Evolutionary conservation across 2,797 vertebrate species (phyloP).

Genomic region (Microctenopoma stevenorrisi): DNA sequence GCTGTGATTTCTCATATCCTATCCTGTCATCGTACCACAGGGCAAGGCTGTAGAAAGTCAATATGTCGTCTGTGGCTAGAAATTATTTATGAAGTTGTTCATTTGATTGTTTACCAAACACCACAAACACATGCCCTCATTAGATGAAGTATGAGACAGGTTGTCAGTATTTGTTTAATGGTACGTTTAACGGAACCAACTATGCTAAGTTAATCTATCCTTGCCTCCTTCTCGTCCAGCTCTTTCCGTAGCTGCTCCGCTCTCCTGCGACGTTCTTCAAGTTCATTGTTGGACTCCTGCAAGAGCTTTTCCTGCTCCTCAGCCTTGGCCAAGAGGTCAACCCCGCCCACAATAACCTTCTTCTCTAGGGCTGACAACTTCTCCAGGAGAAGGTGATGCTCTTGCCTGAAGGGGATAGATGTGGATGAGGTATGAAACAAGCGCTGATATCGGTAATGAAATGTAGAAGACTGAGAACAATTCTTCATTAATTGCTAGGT

Average conservation of each 20-base stretch:
- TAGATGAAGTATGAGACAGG: too few relatives aligned
- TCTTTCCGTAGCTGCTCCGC: constrained; percentile 96
- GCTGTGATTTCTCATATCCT: constrained; percentile 9
- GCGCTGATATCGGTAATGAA: not conserved
- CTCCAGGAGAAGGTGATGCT: constrained; percentile 94
- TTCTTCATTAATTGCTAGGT: not conserved
- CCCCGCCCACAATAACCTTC: constrained; percentile 98
- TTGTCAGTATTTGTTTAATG: too few relatives aligned
- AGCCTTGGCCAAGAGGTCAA: constrained; percentile 97
- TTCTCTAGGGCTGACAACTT: constrained; percentile 95
- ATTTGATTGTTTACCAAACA: too few relatives aligned
- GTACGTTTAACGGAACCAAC: too few relatives aligned
- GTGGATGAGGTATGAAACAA: not conserved
- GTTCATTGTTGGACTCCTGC: constrained; percentile 97
- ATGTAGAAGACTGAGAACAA: not conserved
- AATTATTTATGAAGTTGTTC: too few relatives aligned
- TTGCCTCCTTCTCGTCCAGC: constrained; percentile 97
- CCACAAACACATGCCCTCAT: too few relatives aligned
- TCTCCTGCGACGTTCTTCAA: constrained; percentile 93
- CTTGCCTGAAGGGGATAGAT: constrained; percentile 84
- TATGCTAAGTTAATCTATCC: not conserved
- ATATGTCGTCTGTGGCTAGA: too few relatives aligned
- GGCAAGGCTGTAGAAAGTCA: too few relatives aligned
- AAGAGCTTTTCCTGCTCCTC: constrained; percentile 98
- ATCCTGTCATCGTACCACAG: not conserved